A percentile compares a stretch with the other conserved stretches of the same genome.
Evolutionary conservation across 2,797 vertebrate species (phyloP).

Genomic region (Pogonophryne albipinna): DNA sequence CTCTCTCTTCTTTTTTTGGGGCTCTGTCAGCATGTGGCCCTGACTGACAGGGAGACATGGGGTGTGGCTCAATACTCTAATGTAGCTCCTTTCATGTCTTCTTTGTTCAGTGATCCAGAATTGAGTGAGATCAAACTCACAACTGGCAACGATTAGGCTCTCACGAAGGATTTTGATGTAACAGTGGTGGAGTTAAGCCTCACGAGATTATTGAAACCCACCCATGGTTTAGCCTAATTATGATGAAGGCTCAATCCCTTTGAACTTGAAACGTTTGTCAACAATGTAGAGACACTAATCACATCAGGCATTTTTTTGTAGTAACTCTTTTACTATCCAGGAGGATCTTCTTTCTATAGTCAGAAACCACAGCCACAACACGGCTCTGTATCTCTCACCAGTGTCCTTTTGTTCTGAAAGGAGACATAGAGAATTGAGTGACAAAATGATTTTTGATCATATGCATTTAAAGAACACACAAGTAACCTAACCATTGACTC

Average conservation of each 20-base stretch:
- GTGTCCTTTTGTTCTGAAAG: constrained; percentile 50
- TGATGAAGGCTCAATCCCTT: too few species aligned
- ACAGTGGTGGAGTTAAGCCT: constrained; percentile 46
- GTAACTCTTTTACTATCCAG: background rate
- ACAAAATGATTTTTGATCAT: constrained; percentile 29
- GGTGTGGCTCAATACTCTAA: constrained; percentile 70
- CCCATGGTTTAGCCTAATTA: constrained; percentile 56
- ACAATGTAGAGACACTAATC: background rate
- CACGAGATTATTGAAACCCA: constrained; percentile 69
- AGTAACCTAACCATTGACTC: constrained; percentile 45
- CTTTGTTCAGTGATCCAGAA: constrained; percentile 38
- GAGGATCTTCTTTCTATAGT: constrained; percentile 10
- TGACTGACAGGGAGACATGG: constrained; percentile 57
- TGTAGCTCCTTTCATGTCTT: constrained; percentile 48
- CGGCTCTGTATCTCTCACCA: constrained; percentile 6
- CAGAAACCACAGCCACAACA: constrained; percentile 14
- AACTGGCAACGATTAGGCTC: constrained; percentile 18
- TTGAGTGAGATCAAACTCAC: constrained; percentile 34
- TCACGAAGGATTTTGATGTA: constrained; percentile 18
- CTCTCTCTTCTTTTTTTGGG: constrained; percentile 45
- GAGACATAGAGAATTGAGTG: constrained; percentile 40
- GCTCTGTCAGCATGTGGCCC: constrained; percentile 73
- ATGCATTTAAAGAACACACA: constrained; percentile 25
- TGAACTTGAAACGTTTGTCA: constrained; percentile 16
- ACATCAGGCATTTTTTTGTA: constrained; percentile 3